Evolutionary conservation across 2,797 vertebrate species (phyloP), one percentile per base, ranked within the genome.

Genomic region (Neosilurus mollespiculum): DNA sequence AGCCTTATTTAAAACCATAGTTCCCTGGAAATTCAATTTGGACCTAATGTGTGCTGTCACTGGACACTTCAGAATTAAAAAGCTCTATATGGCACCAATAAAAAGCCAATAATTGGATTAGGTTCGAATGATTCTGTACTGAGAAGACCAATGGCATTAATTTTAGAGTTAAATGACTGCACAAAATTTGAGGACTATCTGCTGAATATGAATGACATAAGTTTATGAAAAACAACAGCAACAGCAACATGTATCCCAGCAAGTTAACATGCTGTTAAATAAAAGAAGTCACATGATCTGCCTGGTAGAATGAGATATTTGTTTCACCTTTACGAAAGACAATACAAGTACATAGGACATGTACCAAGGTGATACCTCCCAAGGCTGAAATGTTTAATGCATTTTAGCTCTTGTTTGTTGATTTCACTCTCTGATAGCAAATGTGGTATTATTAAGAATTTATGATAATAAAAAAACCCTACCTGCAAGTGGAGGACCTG

Each of bases 401-500:
- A 78, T 77, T 61, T 78, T 53, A 71, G 14, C 37, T 49, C 26
- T n/a, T 10, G 22, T 9, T 56, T 82, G 43, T 18, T 49, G 9
- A 75, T 14, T 75, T 58, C 0, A 14, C 86, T 79, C 9, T 24
- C 16, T 77, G 30, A 83, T 77, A 51, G 71, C 20, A 78, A 20
- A 67, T 61, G 67, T 70, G 49, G 43, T 12, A 15, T 51, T 71
- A n/a, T n/a, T 71, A n/a, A n/a, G n/a, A n/a, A n/a, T n/a, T n/a
- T n/a, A n/a, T n/a, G n/a, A n/a, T n/a, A n/a, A n/a, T 1, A 18
- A 3, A 83, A 59, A 80, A 54, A 10, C 16, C 89, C 91, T 93
- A 99, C 97, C 97, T 96, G 97, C 97, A 79, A 96, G 83, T 54
- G 97, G 97, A 89, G 97, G 96, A 85, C 97, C 97, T 1, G 93